phyloP scores from a whole-genome alignment of 2,113 vertebrate genomes.

The Indri indri region DNA sequence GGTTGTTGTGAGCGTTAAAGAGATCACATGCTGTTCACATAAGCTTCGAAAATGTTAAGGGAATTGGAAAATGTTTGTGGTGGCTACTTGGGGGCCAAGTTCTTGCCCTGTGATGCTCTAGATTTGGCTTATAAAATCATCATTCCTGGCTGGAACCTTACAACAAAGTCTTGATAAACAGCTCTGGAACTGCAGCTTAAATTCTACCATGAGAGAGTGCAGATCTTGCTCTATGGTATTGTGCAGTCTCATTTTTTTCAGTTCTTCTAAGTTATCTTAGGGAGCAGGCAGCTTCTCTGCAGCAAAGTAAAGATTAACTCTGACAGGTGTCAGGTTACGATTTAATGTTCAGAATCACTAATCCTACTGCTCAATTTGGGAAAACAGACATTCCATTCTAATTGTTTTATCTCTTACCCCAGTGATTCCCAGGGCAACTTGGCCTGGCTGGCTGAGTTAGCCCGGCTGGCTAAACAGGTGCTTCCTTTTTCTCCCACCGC shows the following conservation, averaged over 20 bases:
- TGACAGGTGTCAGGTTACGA: neutral
- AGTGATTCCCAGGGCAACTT: neutral
- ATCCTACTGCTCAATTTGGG: neutral
- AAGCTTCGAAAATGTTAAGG: constrained; percentile 18
- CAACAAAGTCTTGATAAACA: constrained; percentile 1
- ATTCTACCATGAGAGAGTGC: neutral
- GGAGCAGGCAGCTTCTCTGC: neutral
- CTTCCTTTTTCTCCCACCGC: neutral
- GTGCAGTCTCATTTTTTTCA: neutral
- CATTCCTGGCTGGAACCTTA: neutral
- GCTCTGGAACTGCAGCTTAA: neutral
- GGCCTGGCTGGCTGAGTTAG: neutral
- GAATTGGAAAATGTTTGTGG: neutral
- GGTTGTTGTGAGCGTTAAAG: neutral
- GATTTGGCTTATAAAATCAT: neutral
- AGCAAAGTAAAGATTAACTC: neutral
- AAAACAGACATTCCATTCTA: constrained; percentile 17
- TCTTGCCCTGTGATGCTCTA: neutral
- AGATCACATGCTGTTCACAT: neutral
- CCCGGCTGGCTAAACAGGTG: neutral
- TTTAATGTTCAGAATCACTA: neutral
- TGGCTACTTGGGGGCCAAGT: neutral
- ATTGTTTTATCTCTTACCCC: neutral
- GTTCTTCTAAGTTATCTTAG: constrained; percentile 28
- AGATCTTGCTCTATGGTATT: neutral